Percentiles rank a stretch among this genome's conserved stretches.
phyloP scores from a whole-genome alignment of 1,140 invertebrate genomes.

The Drosophila varians region DNA sequence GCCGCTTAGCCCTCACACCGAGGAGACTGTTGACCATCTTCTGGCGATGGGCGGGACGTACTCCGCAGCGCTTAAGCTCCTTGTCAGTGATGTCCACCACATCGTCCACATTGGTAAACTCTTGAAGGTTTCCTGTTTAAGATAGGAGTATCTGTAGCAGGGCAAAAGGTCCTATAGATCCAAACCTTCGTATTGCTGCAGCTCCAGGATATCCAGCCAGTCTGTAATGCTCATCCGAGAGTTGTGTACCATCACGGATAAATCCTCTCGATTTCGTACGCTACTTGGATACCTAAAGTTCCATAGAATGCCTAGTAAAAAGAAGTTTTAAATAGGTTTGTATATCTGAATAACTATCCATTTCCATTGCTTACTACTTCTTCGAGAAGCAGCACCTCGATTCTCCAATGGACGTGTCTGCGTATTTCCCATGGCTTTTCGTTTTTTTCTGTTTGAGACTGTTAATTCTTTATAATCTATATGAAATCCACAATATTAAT shows the following conservation, averaged over 20 bases:
- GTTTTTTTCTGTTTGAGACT: not conserved
- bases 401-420: constrained; percentile 55
- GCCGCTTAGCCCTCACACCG: constrained; percentile 85
- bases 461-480: constrained; percentile 8
- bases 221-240: constrained; percentile 65
- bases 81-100: constrained; percentile 86
- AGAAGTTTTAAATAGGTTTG: too few relatives aligned
- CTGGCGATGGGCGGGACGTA: constrained; percentile 87
- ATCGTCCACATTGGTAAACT: constrained; percentile 85
- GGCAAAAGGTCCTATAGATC: not conserved
- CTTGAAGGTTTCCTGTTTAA: constrained; percentile 75
- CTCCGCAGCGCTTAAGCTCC: constrained; percentile 86
- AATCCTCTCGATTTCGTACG: constrained; percentile 54
- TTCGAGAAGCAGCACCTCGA: constrained; percentile 46
- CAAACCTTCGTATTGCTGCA: constrained; percentile 75
- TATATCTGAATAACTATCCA: too few relatives aligned
- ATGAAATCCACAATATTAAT: constrained; percentile 27
- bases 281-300: constrained; percentile 76
- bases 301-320: constrained; percentile 70
- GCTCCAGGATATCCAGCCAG: constrained; percentile 72
- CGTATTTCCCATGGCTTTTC: constrained; percentile 59
- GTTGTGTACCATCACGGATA: constrained; percentile 72
- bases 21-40: constrained; percentile 87
- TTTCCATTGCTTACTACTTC: constrained; percentile 68
- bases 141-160: not conserved